phyloP scores from a whole-genome alignment of 2,888 invertebrate genomes.

The Platycheirus albimanus region DNA sequence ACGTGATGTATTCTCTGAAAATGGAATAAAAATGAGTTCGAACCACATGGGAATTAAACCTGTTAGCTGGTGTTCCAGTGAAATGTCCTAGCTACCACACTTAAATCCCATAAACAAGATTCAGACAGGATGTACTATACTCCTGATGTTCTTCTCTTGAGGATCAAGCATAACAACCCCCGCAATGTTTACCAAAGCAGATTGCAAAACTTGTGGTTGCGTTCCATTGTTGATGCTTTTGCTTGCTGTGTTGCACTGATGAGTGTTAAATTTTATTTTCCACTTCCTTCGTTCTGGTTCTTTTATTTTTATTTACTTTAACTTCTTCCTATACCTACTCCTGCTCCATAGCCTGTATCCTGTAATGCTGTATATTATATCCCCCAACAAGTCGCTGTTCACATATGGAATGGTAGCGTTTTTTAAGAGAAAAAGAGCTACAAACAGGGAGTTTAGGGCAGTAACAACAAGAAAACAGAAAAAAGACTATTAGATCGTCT shows the following conservation, averaged over 20 bases:
- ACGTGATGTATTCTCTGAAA: too few relatives aligned
- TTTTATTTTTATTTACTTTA: conserved; percentile 70
- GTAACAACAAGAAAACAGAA: conserved; percentile 66
- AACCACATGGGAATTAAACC: conserved; percentile 54
- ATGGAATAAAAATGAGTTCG: conserved; percentile 34
- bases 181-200: conserved; percentile 57
- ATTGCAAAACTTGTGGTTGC: conserved; percentile 58
- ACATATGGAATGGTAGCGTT: conserved; percentile 39
- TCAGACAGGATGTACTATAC: conserved; percentile 56
- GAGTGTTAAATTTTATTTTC: conserved; percentile 72
- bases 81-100: conserved; percentile 42
- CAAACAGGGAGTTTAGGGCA: conserved; percentile 26
- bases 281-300: conserved; percentile 48
- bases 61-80: conserved; percentile 6
- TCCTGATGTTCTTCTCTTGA: conserved; percentile 23
- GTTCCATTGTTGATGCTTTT: conserved; percentile 39
- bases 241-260: conserved; percentile 49
- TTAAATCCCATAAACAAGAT: conserved; percentile 62
- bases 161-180: not conserved
- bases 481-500: conserved; percentile 69
- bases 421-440: conserved; percentile 25
- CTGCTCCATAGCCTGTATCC: not conserved
- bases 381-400: conserved; percentile 29
- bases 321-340: conserved; percentile 12
- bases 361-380: not conserved